A percentile compares a stretch with the other conserved stretches of the same genome.
Conservation (phyloP, 2,797 vertebrate genomes). For the Platalea minor region DNA sequence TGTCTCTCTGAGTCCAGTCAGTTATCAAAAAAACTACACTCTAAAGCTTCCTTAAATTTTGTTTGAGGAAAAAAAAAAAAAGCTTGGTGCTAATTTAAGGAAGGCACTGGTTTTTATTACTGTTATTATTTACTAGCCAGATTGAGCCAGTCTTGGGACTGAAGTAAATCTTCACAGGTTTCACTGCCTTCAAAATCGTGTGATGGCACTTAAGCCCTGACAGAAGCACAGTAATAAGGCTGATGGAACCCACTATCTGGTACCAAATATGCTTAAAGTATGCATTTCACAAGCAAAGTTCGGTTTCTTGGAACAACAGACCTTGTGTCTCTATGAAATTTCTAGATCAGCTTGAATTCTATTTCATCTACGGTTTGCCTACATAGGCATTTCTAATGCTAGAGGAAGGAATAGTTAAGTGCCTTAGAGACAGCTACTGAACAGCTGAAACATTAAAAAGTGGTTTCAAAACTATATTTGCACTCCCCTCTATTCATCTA, state of each 20-base stretch:
- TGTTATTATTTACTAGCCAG: slow-evolving; percentile 13
- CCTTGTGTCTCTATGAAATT: neutral
- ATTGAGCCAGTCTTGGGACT: slow-evolving; percentile 27
- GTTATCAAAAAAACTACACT: slow-evolving; percentile 34
- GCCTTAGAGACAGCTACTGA: neutral
- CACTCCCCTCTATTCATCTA: neutral
- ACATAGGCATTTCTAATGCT: neutral
- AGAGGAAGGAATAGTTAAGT: neutral
- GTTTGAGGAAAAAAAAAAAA: slow-evolving; percentile 37
- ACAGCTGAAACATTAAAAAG: neutral
- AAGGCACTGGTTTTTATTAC: neutral
- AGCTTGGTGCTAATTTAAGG: slow-evolving; percentile 40
- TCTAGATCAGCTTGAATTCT: neutral
- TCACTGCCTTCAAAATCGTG: slow-evolving; percentile 39
- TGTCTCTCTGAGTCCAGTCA: slow-evolving; percentile 32
- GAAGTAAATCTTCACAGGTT: slow-evolving; percentile 64
- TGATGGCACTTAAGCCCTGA: slow-evolving; percentile 38
- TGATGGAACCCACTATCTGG: slow-evolving; percentile 38
- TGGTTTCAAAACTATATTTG: neutral
- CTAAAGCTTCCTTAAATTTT: slow-evolving; percentile 65
- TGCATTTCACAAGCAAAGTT: neutral
- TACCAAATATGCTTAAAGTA: slow-evolving; percentile 5
- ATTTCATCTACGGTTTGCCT: neutral
- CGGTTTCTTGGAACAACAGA: slow-evolving; percentile 2
- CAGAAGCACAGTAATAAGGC: slow-evolving; percentile 38